Evolutionary conservation across 1,140 invertebrate species (phyloP).

Genomic region (Ceratitis capitata): DNA sequence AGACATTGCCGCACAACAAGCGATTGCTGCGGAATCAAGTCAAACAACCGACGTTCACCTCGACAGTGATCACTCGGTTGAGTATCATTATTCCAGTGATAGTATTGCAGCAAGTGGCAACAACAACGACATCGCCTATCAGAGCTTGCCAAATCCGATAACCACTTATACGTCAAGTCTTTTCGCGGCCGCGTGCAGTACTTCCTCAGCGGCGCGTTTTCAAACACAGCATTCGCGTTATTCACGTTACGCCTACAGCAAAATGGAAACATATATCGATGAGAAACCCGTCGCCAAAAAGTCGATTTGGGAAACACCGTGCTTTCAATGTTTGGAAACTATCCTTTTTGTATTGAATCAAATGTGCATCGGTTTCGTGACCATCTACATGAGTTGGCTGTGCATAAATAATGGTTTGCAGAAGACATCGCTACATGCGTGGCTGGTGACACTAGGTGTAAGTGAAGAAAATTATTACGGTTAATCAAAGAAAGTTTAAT

Average conservation of each 20-base stretch:
- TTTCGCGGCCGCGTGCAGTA: background rate
- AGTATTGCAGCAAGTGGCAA: background rate
- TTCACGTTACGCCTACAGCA: background rate
- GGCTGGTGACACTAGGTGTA: constrained; percentile 60
- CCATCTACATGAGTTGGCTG: constrained; percentile 60
- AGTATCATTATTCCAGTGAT: background rate
- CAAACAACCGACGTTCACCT: background rate
- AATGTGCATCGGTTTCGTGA: constrained; percentile 62
- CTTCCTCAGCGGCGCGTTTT: background rate
- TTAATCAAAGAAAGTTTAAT: background rate
- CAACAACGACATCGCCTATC: background rate
- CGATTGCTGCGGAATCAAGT: background rate
- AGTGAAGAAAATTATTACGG: background rate
- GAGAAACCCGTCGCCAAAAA: background rate
- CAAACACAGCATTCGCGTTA: background rate
- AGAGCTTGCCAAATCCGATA: background rate
- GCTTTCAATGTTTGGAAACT: constrained; percentile 49
- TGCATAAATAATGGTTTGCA: constrained; percentile 51
- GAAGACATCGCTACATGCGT: constrained; percentile 55
- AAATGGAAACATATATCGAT: constrained; percentile 1
- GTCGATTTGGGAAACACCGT: background rate
- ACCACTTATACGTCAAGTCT: constrained; percentile 18
- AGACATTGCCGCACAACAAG: background rate
- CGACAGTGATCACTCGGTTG: background rate
- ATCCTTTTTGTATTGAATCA: constrained; percentile 59